Percentiles rank a stretch among this genome's conserved stretches.
These are phyloP conservation scores for Auanema sp. DNA, from an alignment of 2,888 invertebrate genomes.

Conservation along the genomic window DNA sequence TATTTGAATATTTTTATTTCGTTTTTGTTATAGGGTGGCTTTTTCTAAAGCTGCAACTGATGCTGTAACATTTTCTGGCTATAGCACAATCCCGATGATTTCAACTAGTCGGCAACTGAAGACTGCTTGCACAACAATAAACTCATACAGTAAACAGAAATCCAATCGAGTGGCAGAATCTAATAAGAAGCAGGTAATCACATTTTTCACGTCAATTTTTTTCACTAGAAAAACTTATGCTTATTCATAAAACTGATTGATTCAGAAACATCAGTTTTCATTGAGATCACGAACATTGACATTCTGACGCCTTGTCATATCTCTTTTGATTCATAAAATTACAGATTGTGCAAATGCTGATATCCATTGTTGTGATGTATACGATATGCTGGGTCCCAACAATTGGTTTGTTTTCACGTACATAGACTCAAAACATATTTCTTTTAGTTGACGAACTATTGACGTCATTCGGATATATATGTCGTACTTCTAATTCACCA, in stretches of 20 bases:
- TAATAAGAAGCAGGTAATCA: constrained; percentile 50
- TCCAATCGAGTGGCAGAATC: constrained; percentile 46
- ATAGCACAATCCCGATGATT: constrained; percentile 48
- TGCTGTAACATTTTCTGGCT: constrained; percentile 49
- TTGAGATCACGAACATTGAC: background rate
- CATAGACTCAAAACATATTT: background rate
- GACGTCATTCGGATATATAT: constrained; percentile 71
- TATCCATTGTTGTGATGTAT: constrained; percentile 75
- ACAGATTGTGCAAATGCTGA: constrained; percentile 77
- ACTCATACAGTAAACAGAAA: constrained; percentile 41
- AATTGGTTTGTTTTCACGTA: constrained; percentile 25
- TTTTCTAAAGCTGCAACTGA: constrained; percentile 52
- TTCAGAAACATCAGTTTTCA: background rate
- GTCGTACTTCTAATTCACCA: constrained; percentile 66
- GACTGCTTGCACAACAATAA: constrained; percentile 41
- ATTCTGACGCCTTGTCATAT: too few relatives aligned
- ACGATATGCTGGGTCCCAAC: constrained; percentile 75
- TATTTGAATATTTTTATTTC: background rate
- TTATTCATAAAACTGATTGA: too few relatives aligned
- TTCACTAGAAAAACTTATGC: too few relatives aligned
- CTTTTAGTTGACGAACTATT: constrained; percentile 71
- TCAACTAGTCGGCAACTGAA: constrained; percentile 34
- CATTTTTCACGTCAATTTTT: background rate
- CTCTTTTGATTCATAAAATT: constrained; percentile 1
- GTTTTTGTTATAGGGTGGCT: constrained; percentile 40